Evolutionary conservation across 2,113 vertebrate species (phyloP), one percentile per base, ranked within the genome.

Genomic region (Furnarius figulus): DNA sequence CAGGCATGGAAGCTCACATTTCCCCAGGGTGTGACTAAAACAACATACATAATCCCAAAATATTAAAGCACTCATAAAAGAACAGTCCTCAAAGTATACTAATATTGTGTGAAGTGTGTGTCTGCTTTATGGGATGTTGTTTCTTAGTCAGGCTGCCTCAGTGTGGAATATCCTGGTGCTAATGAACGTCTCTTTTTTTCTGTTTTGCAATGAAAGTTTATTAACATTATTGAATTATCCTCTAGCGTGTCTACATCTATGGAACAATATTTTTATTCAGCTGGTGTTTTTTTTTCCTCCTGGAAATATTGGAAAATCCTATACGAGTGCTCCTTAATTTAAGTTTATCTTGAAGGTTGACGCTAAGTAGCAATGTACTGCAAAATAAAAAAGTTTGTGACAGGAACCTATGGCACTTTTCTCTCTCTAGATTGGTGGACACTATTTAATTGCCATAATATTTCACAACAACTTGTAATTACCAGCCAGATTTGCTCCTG

Each of bases 21-120:
- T 98, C 94, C 91, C 83, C 5, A 2, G 80, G 53, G 84, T 87
- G 79, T 97, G 96, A 90, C 94, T 97, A 89, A 96, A 96, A 87
- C 73, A 95, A 79, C 85, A 83, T 24, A n/a, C 53, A 28, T 84
- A 95, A 94, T 92, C 78, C 56, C 87, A 25, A 65, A 87, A 82
- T 78, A 91, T 91, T 94, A 97, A 96, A 90, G 70, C 22, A n/a
- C 47, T 91, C 90, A 65, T 90, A 92, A 97, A 96, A 93, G 75
- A 93, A 55, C 47, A 74, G 31, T 90, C 70, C 65, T 87, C 23
- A 83, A 85, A 95, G 81, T 53, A 53, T 75, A 93, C 44, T 77
- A 95, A 94, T 73, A 53, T 27, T 55, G 46, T 44, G 55, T 70
- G 49, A 92, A 78, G 58, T 62, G 67, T 66, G 59, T 50, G 63